phyloP scores from a whole-genome alignment of 2,888 invertebrate species.

The Morpho achilles region DNA sequence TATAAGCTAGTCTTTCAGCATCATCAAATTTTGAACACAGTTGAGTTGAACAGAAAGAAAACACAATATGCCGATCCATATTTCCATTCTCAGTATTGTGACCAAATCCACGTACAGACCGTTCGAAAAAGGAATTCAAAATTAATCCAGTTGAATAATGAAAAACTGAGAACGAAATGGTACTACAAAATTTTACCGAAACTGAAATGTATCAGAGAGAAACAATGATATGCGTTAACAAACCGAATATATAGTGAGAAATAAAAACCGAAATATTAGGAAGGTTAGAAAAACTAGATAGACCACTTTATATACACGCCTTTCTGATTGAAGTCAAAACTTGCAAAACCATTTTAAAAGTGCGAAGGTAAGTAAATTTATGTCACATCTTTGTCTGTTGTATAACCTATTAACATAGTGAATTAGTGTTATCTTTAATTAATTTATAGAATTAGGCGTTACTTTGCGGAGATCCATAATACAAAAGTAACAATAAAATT shows the following conservation, averaged over 20 bases:
- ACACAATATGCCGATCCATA: conserved; percentile 2
- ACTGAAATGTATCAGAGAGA: conserved; percentile 14
- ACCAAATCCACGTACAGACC: conserved; percentile 10
- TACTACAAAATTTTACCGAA: background rate
- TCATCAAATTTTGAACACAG: conserved; percentile 5
- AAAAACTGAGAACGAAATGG: conserved; percentile 11
- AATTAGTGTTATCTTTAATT: too few relatives aligned
- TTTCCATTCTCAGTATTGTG: conserved; percentile 12
- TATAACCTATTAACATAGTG: too few relatives aligned
- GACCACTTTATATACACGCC: too few relatives aligned
- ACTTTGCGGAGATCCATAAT: too few relatives aligned
- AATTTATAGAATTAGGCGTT: too few relatives aligned
- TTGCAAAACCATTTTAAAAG: too few relatives aligned
- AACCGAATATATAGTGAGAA: conserved; percentile 34
- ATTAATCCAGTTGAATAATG: conserved; percentile 15
- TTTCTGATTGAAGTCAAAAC: too few relatives aligned
- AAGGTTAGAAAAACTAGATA: too few relatives aligned
- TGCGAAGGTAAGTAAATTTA: too few relatives aligned
- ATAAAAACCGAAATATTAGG: too few relatives aligned
- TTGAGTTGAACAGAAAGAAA: conserved; percentile 5
- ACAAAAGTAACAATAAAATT: too few relatives aligned
- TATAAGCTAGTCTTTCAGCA: background rate
- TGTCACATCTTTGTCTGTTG: too few relatives aligned
- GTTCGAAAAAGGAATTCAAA: conserved; percentile 10
- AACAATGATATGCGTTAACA: conserved; percentile 13